Conservation (phyloP, 1,140 invertebrate genomes). For the Drosophila littoralis region DNA sequence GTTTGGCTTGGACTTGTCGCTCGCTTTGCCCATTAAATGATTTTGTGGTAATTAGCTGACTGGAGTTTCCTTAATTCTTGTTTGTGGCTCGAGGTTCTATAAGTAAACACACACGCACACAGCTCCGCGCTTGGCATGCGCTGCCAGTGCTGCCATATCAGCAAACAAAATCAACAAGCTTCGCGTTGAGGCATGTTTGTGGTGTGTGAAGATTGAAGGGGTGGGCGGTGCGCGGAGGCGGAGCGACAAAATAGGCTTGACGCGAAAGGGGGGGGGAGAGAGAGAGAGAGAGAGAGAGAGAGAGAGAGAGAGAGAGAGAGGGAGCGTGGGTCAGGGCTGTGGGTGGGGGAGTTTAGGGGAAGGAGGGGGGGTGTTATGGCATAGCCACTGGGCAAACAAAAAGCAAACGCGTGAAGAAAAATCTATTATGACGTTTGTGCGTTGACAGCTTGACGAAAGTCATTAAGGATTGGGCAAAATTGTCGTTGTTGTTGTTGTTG, state of each 20-base stretch:
- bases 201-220: not conserved
- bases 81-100: not conserved
- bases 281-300: not conserved
- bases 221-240: not conserved
- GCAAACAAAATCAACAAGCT: constrained; percentile 68
- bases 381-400: constrained; percentile 37
- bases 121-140: not conserved
- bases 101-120: constrained; percentile 9
- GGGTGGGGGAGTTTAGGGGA: too few relatives aligned
- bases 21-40: constrained; percentile 18
- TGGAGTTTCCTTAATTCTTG: not conserved
- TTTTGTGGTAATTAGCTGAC: constrained; percentile 44
- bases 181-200: constrained; percentile 16
- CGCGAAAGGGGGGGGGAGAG: not conserved
- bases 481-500: not conserved
- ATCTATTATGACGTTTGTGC: constrained; percentile 79
- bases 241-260: constrained; percentile 39
- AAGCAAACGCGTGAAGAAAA: constrained; percentile 68
- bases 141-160: constrained; percentile 46
- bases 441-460: constrained; percentile 79
- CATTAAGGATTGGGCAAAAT: constrained; percentile 65
- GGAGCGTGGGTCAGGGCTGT: constrained; percentile 1
- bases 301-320: not conserved
- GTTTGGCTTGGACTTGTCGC: constrained; percentile 4
- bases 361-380: too few relatives aligned